Conservation (phyloP, 2,888 invertebrate genomes). For the Chrysolina americana region DNA sequence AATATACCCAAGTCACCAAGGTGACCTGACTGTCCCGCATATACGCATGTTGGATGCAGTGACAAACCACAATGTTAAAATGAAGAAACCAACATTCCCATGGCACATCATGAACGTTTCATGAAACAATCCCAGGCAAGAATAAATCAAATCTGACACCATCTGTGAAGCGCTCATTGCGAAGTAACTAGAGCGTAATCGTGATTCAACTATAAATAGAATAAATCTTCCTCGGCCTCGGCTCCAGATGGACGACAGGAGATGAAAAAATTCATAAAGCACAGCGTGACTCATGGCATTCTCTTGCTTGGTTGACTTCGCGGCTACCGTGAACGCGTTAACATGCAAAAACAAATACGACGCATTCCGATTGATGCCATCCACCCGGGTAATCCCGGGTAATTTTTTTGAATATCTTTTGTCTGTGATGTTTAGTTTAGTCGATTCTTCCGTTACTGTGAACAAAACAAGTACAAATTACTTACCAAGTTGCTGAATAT, state of each 20-base stretch:
- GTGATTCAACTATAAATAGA: conserved; percentile 50
- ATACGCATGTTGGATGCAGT: background rate
- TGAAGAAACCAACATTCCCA: conserved; percentile 10
- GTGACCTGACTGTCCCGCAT: too few species aligned
- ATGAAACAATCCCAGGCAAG: conserved; percentile 36
- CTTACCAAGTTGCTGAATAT: too few species aligned
- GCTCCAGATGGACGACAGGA: conserved; percentile 44
- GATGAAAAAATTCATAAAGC: conserved; percentile 26
- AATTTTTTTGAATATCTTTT: too few species aligned
- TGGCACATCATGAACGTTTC: conserved; percentile 28
- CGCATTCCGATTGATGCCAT: background rate
- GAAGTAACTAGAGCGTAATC: conserved; percentile 52
- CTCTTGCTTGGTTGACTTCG: conserved; percentile 9
- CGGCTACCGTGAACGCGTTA: conserved; percentile 26
- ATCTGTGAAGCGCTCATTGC: conserved; percentile 47
- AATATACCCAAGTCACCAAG: too few species aligned
- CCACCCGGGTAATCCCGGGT: background rate
- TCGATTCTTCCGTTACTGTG: too few species aligned
- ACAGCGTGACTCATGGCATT: conserved; percentile 33
- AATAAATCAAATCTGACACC: conserved; percentile 50
- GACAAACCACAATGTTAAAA: background rate
- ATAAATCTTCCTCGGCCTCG: conserved; percentile 40
- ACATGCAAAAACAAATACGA: conserved; percentile 7
- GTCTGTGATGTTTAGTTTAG: too few species aligned
- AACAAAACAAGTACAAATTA: too few species aligned